Conservation (phyloP, 2,113 vertebrate genomes). For the Hiodon alosoides region DNA sequence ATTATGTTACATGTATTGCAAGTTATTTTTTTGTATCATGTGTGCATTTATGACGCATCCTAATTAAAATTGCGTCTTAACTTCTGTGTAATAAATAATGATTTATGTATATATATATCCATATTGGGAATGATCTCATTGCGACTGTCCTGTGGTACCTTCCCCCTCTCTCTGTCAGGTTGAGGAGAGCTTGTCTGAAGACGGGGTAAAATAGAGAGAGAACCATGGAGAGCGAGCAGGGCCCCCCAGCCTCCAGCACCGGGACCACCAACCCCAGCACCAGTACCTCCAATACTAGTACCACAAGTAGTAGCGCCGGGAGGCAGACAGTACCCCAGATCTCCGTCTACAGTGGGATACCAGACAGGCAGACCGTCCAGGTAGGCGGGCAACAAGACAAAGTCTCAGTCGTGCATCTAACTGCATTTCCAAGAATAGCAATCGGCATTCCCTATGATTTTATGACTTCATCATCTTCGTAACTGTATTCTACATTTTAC, state of each 20-base stretch:
- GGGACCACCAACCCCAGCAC: constrained; percentile 35
- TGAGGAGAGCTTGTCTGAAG: constrained; percentile 64
- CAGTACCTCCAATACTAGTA: constrained; percentile 25
- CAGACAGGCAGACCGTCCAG: constrained; percentile 91
- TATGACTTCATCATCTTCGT: no score
- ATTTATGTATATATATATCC: no score
- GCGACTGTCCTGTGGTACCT: background rate
- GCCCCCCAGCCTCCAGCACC: constrained; percentile 55
- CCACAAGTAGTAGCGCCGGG: constrained; percentile 44
- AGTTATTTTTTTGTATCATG: no score
- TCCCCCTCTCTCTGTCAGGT: constrained; percentile 40
- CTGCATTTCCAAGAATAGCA: no score
- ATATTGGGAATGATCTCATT: background rate
- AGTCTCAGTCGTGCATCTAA: no score
- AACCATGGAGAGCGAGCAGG: constrained; percentile 82
- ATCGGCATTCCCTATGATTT: no score
- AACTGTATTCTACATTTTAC: no score
- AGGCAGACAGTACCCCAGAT: constrained; percentile 75
- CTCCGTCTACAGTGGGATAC: constrained; percentile 84
- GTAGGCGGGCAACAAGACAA: constrained; percentile 46
- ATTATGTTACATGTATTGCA: no score
- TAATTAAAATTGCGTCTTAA: no score
- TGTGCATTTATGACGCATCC: no score
- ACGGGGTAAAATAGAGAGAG: constrained; percentile 63
- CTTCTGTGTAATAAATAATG: no score